Conservation (phyloP, 92 coral and sea anemone species). For the Parazoanthus swiftii region DNA sequence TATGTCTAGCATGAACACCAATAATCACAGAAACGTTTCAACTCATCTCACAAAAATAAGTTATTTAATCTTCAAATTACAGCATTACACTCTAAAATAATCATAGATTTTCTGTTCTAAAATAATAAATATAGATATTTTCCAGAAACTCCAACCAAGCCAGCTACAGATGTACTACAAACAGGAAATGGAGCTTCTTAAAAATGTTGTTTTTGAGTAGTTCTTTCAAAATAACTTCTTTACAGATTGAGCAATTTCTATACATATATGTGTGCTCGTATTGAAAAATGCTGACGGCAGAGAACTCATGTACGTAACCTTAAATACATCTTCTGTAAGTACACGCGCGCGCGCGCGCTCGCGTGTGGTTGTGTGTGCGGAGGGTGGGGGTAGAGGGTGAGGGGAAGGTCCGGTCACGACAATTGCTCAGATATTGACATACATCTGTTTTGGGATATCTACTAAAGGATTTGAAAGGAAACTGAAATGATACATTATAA, state of each 20-base stretch:
- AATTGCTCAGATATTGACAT: neutral
- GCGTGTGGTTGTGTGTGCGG: neutral
- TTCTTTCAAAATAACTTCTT: neutral
- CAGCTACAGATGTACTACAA: neutral
- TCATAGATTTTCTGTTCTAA: slow-evolving; percentile 28
- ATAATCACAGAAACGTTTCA: neutral
- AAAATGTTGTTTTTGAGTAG: neutral
- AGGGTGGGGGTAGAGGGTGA: neutral
- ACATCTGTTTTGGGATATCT: neutral
- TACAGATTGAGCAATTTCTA: neutral
- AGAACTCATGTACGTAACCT: too few species aligned
- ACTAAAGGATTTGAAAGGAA: neutral
- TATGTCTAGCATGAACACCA: neutral
- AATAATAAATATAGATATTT: slow-evolving; percentile 34
- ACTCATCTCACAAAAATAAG: slow-evolving; percentile 25
- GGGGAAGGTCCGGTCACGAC: neutral
- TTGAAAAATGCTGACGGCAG: neutral
- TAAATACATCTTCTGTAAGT: neutral
- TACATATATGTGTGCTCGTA: neutral
- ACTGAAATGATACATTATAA: too few species aligned
- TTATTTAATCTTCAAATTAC: slow-evolving; percentile 17
- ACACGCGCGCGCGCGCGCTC: too few species aligned
- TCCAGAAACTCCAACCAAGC: neutral
- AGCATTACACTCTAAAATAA: slow-evolving; percentile 29
- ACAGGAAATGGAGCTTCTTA: neutral